Evolutionary conservation across 2,797 vertebrate genomes (phyloP).

Genomic region (Mormyrus proboscirostris): DNA sequence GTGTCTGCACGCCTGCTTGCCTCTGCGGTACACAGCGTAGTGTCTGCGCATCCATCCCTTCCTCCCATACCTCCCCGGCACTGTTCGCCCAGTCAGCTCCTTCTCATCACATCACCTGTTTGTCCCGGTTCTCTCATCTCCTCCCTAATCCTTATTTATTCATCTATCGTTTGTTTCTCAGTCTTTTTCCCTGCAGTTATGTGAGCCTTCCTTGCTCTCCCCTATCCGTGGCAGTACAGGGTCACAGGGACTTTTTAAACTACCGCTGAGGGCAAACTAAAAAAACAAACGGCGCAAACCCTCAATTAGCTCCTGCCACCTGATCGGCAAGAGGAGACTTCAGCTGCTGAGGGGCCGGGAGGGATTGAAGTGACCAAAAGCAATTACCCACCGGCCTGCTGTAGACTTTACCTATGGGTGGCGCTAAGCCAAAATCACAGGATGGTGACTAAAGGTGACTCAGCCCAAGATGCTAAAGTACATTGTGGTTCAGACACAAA

Average conservation of each 20-base stretch:
- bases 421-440: neutral
- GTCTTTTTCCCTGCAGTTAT: neutral
- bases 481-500: conserved; percentile 6
- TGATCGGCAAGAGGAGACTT: neutral
- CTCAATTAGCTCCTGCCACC: neutral
- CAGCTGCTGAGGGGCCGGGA: neutral
- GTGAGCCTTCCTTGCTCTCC: neutral
- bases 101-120: neutral
- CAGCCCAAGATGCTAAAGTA: neutral
- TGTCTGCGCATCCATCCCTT: neutral
- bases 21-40: neutral
- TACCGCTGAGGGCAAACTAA: neutral
- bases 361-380: neutral
- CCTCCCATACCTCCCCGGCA: neutral
- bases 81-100: neutral
- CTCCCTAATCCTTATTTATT: neutral
- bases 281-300: neutral
- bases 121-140: neutral
- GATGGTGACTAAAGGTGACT: neutral
- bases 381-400: neutral
- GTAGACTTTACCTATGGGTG: neutral
- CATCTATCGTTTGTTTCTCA: neutral
- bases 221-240: neutral
- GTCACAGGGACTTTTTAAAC: neutral
- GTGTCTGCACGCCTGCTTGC: neutral